Evolutionary conservation across 2,797 vertebrate species (phyloP).

Genomic region (Pipistrellus pygmaeus): DNA sequence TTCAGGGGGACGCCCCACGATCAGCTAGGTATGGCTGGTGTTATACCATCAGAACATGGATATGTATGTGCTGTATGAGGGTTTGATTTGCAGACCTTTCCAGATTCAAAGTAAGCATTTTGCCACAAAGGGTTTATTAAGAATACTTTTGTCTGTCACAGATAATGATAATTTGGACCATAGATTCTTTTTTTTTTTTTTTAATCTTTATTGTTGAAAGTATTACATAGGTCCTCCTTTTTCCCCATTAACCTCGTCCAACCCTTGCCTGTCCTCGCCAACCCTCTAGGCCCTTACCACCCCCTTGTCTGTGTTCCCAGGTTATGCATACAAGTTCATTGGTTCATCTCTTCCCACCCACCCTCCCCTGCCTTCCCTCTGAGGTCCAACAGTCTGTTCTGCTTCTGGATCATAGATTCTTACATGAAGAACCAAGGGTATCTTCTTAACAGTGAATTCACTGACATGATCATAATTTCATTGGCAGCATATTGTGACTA

Average conservation of each 20-base stretch:
- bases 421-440: constrained; percentile 18
- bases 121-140: neutral
- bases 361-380: too few relatives aligned
- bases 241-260: too few relatives aligned
- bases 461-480: neutral
- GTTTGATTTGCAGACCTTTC: constrained; percentile 15
- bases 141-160: constrained; percentile 23
- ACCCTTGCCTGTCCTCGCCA: too few relatives aligned
- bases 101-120: constrained; percentile 34
- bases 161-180: constrained; percentile 48
- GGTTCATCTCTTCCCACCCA: too few relatives aligned
- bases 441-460: constrained; percentile 60
- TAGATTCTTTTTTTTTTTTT: constrained; percentile 9
- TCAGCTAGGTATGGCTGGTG: constrained; percentile 92
- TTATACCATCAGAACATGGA: neutral
- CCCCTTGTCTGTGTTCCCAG: too few relatives aligned
- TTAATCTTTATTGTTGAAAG: too few relatives aligned
- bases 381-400: too few relatives aligned
- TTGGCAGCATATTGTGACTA: neutral
- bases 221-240: too few relatives aligned
- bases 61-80: neutral
- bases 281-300: too few relatives aligned
- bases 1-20: constrained; percentile 98
- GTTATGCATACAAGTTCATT: too few relatives aligned
- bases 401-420: constrained; percentile 31